Evolutionary conservation across 2,888 invertebrate species (phyloP), one percentile per base, ranked within the genome.

Genomic region (Siphlonurus alternatus): DNA sequence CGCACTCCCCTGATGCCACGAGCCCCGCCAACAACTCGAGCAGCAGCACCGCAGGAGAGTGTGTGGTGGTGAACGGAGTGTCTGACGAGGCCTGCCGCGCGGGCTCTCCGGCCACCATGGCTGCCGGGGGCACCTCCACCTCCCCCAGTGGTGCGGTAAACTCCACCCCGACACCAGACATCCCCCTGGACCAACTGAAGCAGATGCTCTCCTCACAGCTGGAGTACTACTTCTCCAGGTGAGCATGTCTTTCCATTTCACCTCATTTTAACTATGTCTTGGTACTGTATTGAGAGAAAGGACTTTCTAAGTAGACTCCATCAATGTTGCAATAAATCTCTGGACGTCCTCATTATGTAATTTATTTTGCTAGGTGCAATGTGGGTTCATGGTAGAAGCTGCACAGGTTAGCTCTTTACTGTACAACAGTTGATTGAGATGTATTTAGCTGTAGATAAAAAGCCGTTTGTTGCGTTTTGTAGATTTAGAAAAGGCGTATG

Each of bases 191-290:
- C 70, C 85, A 88, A 76, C 79, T 91, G 61, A 87, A 88, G 76
- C 84, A 83, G 72, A 81, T 87, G 82, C 82, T 93, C 72, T 86
- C 87, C 70, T 82, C 84, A 65, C 92, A 92, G 76, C 81, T 93
- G 72, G 91, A 93, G 78, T 91, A 90, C 75, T 93, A 92, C 77
- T 92, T 93, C 78, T 91, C 90, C 72, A 86, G 89, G 90, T 90
- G 74, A 72, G 71, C 69, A 23, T 15, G n/a, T 15, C n/a, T 51
- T 51, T 51, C 53, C 10, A 15, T 51, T n/a, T n/a, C n/a, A n/a
- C n/a, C n/a, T n/a, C n/a, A n/a, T n/a, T n/a, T n/a, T n/a, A n/a
- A n/a, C n/a, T n/a, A n/a, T n/a, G n/a, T n/a, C n/a, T n/a, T n/a
- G n/a, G n/a, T n/a, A n/a, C n/a, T n/a, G n/a, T n/a, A n/a, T n/a